Base-by-base conservation (phyloP, 2,888 invertebrate genomes). In the Sphinx pinastri region DNA sequence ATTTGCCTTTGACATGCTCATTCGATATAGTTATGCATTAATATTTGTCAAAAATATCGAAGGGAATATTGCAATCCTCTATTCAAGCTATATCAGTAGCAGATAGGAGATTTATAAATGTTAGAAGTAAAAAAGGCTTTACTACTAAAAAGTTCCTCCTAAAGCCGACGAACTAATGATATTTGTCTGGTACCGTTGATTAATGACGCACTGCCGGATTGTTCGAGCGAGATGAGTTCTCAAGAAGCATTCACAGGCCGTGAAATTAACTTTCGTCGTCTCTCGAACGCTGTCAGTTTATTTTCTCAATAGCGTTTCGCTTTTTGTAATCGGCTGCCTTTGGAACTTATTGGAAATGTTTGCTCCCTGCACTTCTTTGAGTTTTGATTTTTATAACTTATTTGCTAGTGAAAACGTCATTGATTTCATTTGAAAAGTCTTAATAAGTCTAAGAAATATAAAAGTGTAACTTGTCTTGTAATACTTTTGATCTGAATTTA, bases 211-310 rank as follows among this genome's bases (percentile, higher is more conserved):
- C 85, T 88, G 86, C 83, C 82, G 88, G 88, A 89, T 89, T 92
- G 90, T 89, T 92, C 91, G 81, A 87, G 87, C 91, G 88, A 82
- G 89, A 91, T 90, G 91, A 90, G 88, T 88, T 89, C 88, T 85
- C 87, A 89, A 89, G 90, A 86, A 89, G 90, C 87, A 90, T 88
- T 89, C 92, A 90, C 88, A 87, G 86, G 82, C 92, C 92, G 93
- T 93, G 92, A 93, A 93, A 93, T 93, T 93, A 92, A 91, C 91
- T 93, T 92, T 91, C 88, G 86, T 86, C 85, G 89, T 88, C 86
- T 88, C 84, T 82, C 84, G 82, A 86, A 84, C 79, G 82, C 82
- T 84, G 88, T 89, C 90, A 89, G 86, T 90, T 89, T 88, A 86
- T 88, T 89, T 88, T 86, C 84, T 79, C 76, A 81, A 85, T 79